Evolutionary conservation across 2,797 vertebrate species (phyloP), one percentile per base, ranked within the genome.

Genomic region (Phalloptychus januarius): DNA sequence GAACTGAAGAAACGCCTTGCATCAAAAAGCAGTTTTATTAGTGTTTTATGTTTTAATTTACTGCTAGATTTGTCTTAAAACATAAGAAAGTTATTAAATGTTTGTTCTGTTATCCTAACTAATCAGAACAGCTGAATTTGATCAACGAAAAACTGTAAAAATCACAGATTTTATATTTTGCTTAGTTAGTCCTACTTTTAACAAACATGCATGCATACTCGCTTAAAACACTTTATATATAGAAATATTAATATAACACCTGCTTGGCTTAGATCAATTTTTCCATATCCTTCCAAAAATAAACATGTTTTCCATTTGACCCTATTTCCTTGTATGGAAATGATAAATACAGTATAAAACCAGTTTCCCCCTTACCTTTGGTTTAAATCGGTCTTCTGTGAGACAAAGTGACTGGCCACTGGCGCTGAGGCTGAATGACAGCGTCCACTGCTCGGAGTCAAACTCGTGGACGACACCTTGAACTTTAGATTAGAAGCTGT

Each of bases 401-500:
- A 71, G 83, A 86, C 71, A 72, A 74, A 71, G 78, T 42, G 71
- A 72, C 11, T 8, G 1, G 36, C 48, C 70, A 72, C 33, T 48
- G 50, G 72, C 63, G 48, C 71, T 46, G 72, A 63, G 75, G 77
- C 67, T 28, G 79, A 90, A 72, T 81, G 87, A 79, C 33, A 54
- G 82, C 83, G 76, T 6, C 52, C 45, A 23, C 75, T 45, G 71
- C 63, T 28, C 65, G 33, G 40, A 67, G 23, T 54, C 71, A 38
- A 63, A 75, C 76, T 79, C 46, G 28, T 20, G 36, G 28, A 4
- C 5, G 40, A 75, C 76, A 84, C 87, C 90, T 91, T 94, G 93
- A 94, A 94, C 93, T 94, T 93, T 92, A 91, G 87, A 91, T 88
- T 65, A 50, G 58, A 52, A 72, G 63, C 13, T n/a, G 76, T 95